Evolutionary conservation across 2,797 vertebrate genomes (phyloP).

Genomic region (Lepus townsendii): DNA sequence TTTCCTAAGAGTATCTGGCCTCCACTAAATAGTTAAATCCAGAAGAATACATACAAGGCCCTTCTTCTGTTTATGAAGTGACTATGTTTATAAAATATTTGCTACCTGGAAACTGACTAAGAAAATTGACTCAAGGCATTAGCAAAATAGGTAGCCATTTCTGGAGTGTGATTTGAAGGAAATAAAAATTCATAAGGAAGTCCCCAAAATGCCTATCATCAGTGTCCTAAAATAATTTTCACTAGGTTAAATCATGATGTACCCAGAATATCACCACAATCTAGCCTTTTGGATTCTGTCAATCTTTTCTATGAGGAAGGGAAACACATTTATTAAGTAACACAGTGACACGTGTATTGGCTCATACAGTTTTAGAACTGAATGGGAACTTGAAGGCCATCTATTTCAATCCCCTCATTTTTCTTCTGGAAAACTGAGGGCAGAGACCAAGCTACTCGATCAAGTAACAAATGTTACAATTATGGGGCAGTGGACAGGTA

Average conservation of each 20-base stretch:
- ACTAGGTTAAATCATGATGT: neutral
- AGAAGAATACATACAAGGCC: slow-evolving; percentile 18
- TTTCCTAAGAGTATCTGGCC: slow-evolving; percentile 40
- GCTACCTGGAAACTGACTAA: slow-evolving; percentile 42
- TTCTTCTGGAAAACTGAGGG: slow-evolving; percentile 22
- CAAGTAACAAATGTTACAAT: neutral
- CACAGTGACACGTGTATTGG: slow-evolving; percentile 23
- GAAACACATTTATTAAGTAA: slow-evolving; percentile 41
- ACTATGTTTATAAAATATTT: neutral
- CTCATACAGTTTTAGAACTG: slow-evolving; percentile 28
- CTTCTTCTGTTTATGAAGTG: slow-evolving; percentile 53
- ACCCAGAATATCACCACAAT: neutral
- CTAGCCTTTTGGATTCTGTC: neutral
- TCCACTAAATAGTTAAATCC: slow-evolving; percentile 47
- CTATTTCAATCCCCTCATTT: slow-evolving; percentile 55
- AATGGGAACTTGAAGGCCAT: neutral
- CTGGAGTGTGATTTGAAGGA: slow-evolving; percentile 26
- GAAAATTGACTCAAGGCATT: neutral
- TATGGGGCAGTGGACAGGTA: neutral
- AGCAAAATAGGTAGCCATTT: slow-evolving; percentile 25
- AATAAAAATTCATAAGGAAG: slow-evolving; percentile 40
- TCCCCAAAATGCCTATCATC: neutral
- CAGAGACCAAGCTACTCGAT: neutral
- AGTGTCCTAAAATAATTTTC: slow-evolving; percentile 49
- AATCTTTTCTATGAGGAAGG: slow-evolving; percentile 8